Evolutionary conservation across 2,113 vertebrate species (phyloP), one percentile per base, ranked within the genome.

Genomic region (Myodes glareolus): DNA sequence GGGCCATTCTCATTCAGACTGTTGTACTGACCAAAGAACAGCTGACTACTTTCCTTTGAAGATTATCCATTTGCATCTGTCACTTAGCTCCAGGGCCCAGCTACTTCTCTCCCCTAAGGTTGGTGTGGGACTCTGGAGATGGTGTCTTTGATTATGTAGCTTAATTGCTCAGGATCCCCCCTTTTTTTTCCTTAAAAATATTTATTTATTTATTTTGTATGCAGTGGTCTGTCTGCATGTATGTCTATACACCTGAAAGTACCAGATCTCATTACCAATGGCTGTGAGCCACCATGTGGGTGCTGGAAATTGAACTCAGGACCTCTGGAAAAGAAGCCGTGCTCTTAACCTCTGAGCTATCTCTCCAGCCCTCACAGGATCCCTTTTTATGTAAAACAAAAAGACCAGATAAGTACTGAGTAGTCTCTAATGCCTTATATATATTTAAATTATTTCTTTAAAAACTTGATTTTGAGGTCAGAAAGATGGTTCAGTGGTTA

Each of bases 381-480:
- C 58, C 90, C 11, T 91, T 92, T 93, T 94, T 50, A 65, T 92
- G 0, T 94, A 88, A 94, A 90, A 94, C 89, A 52, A 82, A 94
- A 84, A 75, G 39, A 39, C 61, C 7, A 50, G 72, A 81, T 85
- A 21, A 91, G 1, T 7, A 58, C 39, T 87, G 14, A 17, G 27
- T 93, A 90, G 42, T 92, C 11, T 78, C 42, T 90, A 11, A 39
- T 52, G 81, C 7, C 50, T 89, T 93, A 63, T 39, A 45, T 45
- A 29, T 77, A 19, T 42, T 91, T 72, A 93, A 92, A 80, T 72
- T 91, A 4, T 91, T 95, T 92, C 50, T 96, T 68, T 65, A 45
- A 85, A 65, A 61, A 61, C 21, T 39, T 61, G 13, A 82, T 82
- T 82, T 82, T 58, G 55, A 58, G 39, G 61, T n/a, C 29, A 58